phyloP scores from a whole-genome alignment of 2,113 vertebrate genomes.

The Sceloporus undulatus region DNA sequence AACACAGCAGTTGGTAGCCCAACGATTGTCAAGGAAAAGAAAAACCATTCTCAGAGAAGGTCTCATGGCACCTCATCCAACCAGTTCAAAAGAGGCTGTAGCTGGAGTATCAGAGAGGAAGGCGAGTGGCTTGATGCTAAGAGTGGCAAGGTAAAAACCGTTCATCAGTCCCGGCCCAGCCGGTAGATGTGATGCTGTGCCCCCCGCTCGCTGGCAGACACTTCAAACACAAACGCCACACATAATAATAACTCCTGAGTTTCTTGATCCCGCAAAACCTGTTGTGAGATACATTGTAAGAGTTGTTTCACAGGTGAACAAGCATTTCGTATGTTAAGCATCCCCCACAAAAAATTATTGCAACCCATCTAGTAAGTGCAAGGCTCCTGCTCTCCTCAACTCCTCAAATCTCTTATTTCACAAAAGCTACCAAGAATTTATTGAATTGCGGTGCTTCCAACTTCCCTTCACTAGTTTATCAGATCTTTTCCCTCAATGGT shows the following conservation, averaged over 20 bases:
- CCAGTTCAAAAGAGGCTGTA: not conserved
- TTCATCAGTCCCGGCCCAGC: slow-evolving; percentile 53
- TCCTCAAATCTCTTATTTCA: no score
- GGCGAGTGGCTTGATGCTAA: not conserved
- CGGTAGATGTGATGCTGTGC: slow-evolving; percentile 78
- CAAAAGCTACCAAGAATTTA: no score
- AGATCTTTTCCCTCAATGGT: no score
- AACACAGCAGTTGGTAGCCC: not conserved
- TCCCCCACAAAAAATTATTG: not conserved
- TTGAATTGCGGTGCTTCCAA: no score
- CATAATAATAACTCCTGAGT: slow-evolving; percentile 78
- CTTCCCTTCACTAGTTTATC: no score
- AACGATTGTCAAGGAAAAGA: slow-evolving; percentile 17
- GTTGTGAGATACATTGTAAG: not conserved
- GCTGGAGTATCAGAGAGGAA: not conserved
- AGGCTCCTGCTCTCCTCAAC: not conserved
- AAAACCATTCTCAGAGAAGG: not conserved
- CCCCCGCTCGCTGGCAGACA: slow-evolving; percentile 77
- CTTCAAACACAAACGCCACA: slow-evolving; percentile 78
- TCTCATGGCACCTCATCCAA: not conserved
- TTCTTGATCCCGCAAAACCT: slow-evolving; percentile 79
- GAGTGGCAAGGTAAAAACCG: not conserved
- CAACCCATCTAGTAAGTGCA: not conserved
- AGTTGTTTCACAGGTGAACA: not conserved
- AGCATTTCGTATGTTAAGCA: no score